These are phyloP conservation scores for Nomada hirtipes DNA, from an alignment of 2,888 invertebrate genomes.

Conservation along the genomic window DNA sequence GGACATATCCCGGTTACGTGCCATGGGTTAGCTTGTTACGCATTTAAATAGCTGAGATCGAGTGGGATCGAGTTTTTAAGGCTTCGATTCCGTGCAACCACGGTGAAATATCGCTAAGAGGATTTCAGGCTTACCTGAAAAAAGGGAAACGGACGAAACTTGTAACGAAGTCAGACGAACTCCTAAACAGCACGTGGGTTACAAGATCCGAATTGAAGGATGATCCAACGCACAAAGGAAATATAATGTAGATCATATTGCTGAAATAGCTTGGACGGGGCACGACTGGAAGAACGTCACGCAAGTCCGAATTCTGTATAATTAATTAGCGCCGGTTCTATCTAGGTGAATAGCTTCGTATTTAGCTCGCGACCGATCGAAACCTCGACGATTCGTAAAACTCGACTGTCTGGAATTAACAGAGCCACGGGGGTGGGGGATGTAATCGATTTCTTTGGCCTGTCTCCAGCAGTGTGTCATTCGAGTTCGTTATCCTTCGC, in stretches of 20 bases:
- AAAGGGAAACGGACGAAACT: not conserved
- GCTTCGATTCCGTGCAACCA: slow-evolving; percentile 29
- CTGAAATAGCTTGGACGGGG: not conserved
- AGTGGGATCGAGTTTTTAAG: slow-evolving; percentile 9
- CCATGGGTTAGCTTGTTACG: not conserved
- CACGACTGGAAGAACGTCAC: slow-evolving; percentile 43
- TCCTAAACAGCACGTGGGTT: not conserved
- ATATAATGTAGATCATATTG: slow-evolving; percentile 42
- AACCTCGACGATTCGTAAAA: slow-evolving; percentile 21
- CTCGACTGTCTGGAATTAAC: slow-evolving; percentile 39
- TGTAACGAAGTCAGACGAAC: not conserved
- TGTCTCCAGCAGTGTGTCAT: slow-evolving; percentile 44
- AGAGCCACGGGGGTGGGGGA: slow-evolving; percentile 1
- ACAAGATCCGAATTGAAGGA: not conserved
- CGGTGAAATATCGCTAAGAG: slow-evolving; percentile 20
- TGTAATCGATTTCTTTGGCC: slow-evolving; percentile 67
- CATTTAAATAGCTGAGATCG: slow-evolving; percentile 14
- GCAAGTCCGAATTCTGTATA: slow-evolving; percentile 57
- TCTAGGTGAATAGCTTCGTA: not conserved
- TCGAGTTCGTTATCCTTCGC: slow-evolving; percentile 31
- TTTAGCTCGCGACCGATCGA: not conserved
- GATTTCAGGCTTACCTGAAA: not conserved
- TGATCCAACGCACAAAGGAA: slow-evolving; percentile 11
- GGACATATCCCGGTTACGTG: slow-evolving; percentile 13
- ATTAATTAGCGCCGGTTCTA: slow-evolving; percentile 61